phyloP scores from a whole-genome alignment of 2,797 vertebrate genomes.

The Ataeniobius toweri region DNA sequence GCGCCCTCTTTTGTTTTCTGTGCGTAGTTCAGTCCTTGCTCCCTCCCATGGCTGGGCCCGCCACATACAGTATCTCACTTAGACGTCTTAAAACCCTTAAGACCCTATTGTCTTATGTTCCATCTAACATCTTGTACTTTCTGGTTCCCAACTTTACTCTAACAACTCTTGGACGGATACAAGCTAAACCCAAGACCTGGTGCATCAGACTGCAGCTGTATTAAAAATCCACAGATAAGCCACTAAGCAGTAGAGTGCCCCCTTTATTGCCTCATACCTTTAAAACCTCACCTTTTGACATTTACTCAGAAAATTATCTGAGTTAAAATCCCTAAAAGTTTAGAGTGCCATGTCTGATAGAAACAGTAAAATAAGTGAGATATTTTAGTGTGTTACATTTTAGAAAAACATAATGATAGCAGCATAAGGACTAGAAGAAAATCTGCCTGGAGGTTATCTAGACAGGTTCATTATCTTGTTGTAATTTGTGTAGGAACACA shows the following conservation, averaged over 20 bases:
- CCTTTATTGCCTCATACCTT: conserved; percentile 10
- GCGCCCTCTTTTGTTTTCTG: too few relatives aligned
- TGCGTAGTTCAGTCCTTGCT: too few relatives aligned
- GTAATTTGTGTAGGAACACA: conserved; percentile 26
- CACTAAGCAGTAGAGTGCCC: conserved; percentile 28
- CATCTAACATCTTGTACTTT: conserved; percentile 22
- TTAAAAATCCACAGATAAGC: conserved; percentile 6
- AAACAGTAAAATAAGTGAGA: neutral
- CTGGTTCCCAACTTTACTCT: conserved; percentile 2
- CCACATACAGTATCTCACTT: too few relatives aligned
- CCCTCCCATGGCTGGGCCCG: too few relatives aligned
- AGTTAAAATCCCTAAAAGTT: neutral
- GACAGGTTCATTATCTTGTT: conserved; percentile 21
- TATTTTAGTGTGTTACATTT: conserved; percentile 5
- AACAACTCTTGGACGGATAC: conserved; percentile 31
- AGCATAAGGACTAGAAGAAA: neutral
- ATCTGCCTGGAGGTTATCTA: conserved; percentile 1
- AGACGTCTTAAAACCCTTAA: too few relatives aligned
- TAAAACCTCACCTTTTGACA: conserved; percentile 8
- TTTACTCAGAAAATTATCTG: neutral
- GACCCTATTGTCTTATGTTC: too few relatives aligned
- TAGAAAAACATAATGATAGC: neutral
- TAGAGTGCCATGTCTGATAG: neutral
- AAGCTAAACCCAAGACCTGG: conserved; percentile 42
- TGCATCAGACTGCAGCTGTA: conserved; percentile 32